Conservation (phyloP, 2,797 vertebrate species). For the Diplodus sargus region DNA sequence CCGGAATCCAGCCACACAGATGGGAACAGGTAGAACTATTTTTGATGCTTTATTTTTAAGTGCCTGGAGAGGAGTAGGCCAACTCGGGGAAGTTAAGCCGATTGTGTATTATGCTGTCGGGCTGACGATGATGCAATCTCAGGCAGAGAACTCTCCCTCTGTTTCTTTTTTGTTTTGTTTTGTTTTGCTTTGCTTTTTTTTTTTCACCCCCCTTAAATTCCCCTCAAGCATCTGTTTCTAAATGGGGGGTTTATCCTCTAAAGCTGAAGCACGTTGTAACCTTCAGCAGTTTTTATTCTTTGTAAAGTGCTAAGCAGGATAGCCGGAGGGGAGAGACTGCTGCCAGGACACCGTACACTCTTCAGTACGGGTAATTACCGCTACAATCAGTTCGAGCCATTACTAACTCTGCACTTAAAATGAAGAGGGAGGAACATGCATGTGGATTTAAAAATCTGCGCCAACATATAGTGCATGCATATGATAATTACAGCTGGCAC, state of each 20-base stretch:
- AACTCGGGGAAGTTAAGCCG: conserved; percentile 62
- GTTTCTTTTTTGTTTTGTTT: conserved; percentile 19
- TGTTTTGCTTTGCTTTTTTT: too few relatives aligned
- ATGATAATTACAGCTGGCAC: conserved; percentile 56
- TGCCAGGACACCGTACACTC: conserved; percentile 67
- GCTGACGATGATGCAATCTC: conserved; percentile 74
- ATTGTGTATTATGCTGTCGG: conserved; percentile 67
- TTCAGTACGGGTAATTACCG: conserved; percentile 68
- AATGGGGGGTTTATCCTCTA: conserved; percentile 77
- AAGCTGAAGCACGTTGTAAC: conserved; percentile 72
- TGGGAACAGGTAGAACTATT: conserved; percentile 66
- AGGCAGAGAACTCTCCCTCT: conserved; percentile 60
- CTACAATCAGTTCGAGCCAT: conserved; percentile 58
- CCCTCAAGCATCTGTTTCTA: conserved; percentile 77
- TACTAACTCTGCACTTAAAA: conserved; percentile 51
- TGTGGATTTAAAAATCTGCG: conserved; percentile 42
- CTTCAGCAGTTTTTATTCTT: conserved; percentile 78
- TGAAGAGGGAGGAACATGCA: conserved; percentile 26
- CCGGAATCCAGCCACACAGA: conserved; percentile 54
- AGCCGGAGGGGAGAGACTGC: conserved; percentile 65
- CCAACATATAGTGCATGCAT: conserved; percentile 40
- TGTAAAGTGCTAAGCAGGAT: conserved; percentile 66
- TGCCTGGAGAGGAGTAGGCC: conserved; percentile 51
- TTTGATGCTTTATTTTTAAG: conserved; percentile 61
- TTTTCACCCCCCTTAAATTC: conserved; percentile 41